Base-by-base conservation (phyloP, 2,797 vertebrate species). In the Sebastes nivosus region DNA sequence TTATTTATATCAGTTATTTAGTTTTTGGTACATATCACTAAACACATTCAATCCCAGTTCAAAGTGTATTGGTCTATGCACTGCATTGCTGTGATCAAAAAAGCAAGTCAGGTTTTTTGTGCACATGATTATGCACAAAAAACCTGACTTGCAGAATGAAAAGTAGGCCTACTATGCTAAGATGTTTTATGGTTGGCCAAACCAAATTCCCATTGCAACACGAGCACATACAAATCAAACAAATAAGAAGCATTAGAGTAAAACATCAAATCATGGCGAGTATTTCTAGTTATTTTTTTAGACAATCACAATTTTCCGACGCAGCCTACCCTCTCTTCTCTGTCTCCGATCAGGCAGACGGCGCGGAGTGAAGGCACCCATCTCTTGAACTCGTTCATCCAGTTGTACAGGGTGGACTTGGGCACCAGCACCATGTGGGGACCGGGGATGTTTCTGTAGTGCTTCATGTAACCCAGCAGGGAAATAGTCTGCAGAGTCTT, bases 371-470 rank as follows among this genome's bases (percentile, higher is more conserved):
- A 98, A 11, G 99, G 98, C 3, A 99, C 98, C 98, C 98, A 99
- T 95, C 98, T 96, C 93, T 99, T 99, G 89, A 99, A 99, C 89
- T 99, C 99, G 69, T 96, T 99, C 99, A 99, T 99, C 99, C 99
- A 99, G 95, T 99, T 99, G 90, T 99, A 98, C 55, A 99, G 96
- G 9, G 99, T 99, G 88, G 98, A 99, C 88, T 99, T 99, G 16
- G 99, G 99, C 89, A 99, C 99, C 89, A 99, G 96, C 60, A 99
- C 98, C 99, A 99, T 99, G 92, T 99, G 99, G 82, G 98, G 99
- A 25, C 98, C 99, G 13, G 97, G 98, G 91, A 99, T 99, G 89
- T 96, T 99, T 92, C 98, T 97, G 94, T 99, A 99, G 93, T 99
- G 98, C 92, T 99, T 99, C 99, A 99, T 99, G 81, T 99, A 99